These are phyloP conservation scores for Lasioglossum vierecki DNA, from an alignment of 2,888 invertebrate species.

Conservation along the genomic window DNA sequence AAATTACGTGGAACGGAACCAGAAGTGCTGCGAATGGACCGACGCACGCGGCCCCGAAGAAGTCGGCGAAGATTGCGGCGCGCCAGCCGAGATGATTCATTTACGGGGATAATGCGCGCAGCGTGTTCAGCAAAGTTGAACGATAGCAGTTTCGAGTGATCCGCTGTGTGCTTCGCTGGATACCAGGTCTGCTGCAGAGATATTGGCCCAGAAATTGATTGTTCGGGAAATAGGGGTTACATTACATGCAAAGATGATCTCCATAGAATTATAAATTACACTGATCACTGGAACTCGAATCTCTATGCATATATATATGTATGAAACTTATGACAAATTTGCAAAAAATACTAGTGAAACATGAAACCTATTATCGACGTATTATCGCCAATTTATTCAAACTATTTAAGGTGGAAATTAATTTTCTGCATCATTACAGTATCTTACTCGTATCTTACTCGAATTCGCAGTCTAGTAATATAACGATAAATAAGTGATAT, in stretches of 20 bases:
- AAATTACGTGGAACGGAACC: slow-evolving; percentile 41
- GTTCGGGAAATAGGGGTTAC: neutral
- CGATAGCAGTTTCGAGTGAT: neutral
- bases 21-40: neutral
- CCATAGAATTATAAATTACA: neutral
- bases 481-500: neutral
- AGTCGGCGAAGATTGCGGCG: slow-evolving; percentile 2
- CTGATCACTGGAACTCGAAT: neutral
- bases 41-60: neutral
- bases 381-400: neutral
- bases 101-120: neutral
- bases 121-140: neutral
- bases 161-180: neutral
- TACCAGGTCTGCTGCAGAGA: neutral
- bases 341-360: neutral
- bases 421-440: neutral
- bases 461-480: no score
- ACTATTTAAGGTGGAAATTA: neutral
- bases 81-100: slow-evolving; percentile 5
- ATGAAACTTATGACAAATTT: neutral
- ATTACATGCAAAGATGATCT: neutral
- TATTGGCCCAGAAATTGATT: neutral
- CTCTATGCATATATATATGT: neutral
- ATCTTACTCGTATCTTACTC: no score
- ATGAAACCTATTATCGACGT: neutral